phyloP scores from a whole-genome alignment of 2,113 vertebrate genomes.

The Periophthalmodon schlosseri region DNA sequence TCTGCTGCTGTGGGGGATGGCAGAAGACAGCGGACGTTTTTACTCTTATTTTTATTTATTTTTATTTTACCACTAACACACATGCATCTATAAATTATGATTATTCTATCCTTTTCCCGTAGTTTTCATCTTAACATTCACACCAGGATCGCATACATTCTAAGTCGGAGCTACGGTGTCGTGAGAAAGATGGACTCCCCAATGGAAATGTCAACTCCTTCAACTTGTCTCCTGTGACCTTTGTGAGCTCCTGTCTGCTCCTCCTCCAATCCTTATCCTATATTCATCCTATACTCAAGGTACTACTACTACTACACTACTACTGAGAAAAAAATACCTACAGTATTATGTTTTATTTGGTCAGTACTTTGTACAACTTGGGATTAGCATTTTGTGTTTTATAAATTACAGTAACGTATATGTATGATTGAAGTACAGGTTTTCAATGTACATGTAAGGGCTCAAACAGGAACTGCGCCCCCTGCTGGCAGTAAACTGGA shows the following conservation, averaged over 20 bases:
- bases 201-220: conserved; percentile 2
- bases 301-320: not conserved
- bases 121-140: not conserved
- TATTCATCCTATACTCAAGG: not conserved
- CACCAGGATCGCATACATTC: not conserved
- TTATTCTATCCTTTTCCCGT: not conserved
- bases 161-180: not conserved
- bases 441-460: too few relatives aligned
- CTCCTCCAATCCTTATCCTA: not conserved
- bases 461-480: too few relatives aligned
- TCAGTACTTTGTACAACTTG: too few relatives aligned
- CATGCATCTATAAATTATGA: not conserved
- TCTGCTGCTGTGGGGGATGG: too few relatives aligned
- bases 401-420: too few relatives aligned
- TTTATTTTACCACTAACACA: not conserved
- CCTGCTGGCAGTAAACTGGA: too few relatives aligned
- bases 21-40: too few relatives aligned
- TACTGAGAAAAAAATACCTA: too few relatives aligned
- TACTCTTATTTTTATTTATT: too few relatives aligned
- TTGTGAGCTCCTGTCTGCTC: not conserved
- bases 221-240: not conserved
- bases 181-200: not conserved
- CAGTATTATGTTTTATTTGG: too few relatives aligned
- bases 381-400: too few relatives aligned
- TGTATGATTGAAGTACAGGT: too few relatives aligned